These are phyloP conservation scores for Bombylius major DNA, from an alignment of 2,888 invertebrate genomes.

Conservation along the genomic window DNA sequence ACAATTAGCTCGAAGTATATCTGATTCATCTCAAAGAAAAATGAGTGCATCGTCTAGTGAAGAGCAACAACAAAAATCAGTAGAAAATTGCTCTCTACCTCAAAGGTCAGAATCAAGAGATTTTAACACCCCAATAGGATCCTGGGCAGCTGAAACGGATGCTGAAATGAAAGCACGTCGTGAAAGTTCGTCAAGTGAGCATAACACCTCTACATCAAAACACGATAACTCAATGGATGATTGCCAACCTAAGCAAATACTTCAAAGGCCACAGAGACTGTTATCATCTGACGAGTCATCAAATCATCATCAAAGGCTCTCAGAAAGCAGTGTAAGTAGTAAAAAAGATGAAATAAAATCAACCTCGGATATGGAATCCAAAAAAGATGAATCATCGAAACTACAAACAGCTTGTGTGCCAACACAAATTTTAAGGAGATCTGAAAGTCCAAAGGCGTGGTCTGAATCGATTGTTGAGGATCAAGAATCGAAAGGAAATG, in stretches of 20 bases:
- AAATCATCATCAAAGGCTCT: constrained; percentile 21
- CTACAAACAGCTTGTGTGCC: constrained; percentile 20
- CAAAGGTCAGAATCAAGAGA: constrained; percentile 13
- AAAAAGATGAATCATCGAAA: constrained; percentile 12
- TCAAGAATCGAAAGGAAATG: constrained; percentile 1
- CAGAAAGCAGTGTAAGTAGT: constrained; percentile 19
- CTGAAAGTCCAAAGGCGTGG: constrained; percentile 19
- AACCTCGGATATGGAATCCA: constrained; percentile 2
- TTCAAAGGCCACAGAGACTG: constrained; percentile 28
- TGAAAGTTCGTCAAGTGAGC: constrained; percentile 28
- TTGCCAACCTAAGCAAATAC: constrained; percentile 31
- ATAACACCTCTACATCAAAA: constrained; percentile 2
- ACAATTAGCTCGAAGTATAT: constrained; percentile 34
- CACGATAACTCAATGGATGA: constrained; percentile 21
- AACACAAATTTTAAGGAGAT: constrained; percentile 34
- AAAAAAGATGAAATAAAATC: constrained; percentile 15
- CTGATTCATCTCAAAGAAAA: constrained; percentile 37
- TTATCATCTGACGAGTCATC: constrained; percentile 1
- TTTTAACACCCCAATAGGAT: constrained; percentile 13
- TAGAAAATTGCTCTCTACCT: constrained; percentile 14
- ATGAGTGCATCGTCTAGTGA: constrained; percentile 34
- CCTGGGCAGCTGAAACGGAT: constrained; percentile 41
- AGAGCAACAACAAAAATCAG: constrained; percentile 21
- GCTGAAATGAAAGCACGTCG: constrained; percentile 27
- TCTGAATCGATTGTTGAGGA: constrained; percentile 9